phyloP scores from a whole-genome alignment of 2,888 invertebrate species.

The Pycnomerus fuliginosus region DNA sequence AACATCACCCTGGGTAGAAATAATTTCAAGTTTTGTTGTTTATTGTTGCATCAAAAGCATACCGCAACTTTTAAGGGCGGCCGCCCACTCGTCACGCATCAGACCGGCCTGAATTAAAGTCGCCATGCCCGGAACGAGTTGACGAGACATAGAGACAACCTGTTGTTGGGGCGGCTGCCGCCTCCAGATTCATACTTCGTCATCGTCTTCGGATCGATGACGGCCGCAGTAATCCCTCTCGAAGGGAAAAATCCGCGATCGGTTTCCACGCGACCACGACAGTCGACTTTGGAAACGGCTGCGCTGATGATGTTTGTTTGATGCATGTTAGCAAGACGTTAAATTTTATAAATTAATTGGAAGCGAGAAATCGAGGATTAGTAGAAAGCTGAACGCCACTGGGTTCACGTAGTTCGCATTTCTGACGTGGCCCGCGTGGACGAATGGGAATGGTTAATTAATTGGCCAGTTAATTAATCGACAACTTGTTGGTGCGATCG shows the following conservation, averaged over 20 bases:
- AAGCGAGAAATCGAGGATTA: no score
- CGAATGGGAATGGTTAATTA: conserved; percentile 32
- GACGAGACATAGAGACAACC: conserved; percentile 6
- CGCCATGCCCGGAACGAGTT: conserved; percentile 5
- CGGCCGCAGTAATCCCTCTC: conserved; percentile 1
- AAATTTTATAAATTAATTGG: no score
- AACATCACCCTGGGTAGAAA: no score
- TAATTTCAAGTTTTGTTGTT: no score
- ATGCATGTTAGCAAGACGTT: no score
- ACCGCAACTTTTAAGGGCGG: no score
- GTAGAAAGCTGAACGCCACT: no score
- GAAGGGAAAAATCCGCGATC: background rate
- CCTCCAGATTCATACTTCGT: conserved; percentile 3
- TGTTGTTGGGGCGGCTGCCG: conserved; percentile 5
- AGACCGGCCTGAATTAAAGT: conserved; percentile 2
- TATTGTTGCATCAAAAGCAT: no score
- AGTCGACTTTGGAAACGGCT: background rate
- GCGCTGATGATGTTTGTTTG: background rate
- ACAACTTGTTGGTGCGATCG: conserved; percentile 29
- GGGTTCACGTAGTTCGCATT: no score
- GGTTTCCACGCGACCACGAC: background rate
- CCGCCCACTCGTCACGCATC: conserved; percentile 6
- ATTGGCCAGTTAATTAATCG: conserved; percentile 29
- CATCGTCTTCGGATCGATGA: conserved; percentile 1
- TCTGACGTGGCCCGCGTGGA: no score